A percentile compares a stretch with the other conserved stretches of the same genome.
Evolutionary conservation across 2,888 invertebrate species (phyloP).

Genomic region (Drosophila picticornis): DNA sequence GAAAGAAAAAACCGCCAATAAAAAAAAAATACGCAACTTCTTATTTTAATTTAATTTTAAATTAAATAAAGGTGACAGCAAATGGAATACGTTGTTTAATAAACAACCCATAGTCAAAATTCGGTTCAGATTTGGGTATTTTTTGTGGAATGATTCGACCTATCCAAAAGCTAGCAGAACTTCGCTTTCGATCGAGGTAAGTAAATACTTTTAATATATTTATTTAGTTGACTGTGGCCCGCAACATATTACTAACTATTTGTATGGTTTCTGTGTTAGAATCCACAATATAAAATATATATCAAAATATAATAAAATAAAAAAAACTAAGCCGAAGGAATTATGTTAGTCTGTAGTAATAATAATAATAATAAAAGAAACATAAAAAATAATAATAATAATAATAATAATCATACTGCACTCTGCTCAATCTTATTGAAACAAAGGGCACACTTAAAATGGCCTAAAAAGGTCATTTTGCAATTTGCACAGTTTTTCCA

Average conservation of each 20-base stretch:
- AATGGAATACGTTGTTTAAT: not conserved
- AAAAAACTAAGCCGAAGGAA: not conserved
- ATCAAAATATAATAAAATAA: no score
- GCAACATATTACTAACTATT: not conserved
- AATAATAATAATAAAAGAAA: not conserved
- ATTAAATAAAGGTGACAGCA: not conserved
- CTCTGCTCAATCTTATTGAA: not conserved
- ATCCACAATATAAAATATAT: not conserved
- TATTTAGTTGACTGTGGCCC: not conserved
- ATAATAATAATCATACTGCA: not conserved
- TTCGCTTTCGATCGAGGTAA: not conserved
- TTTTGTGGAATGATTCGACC: not conserved
- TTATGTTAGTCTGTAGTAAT: not conserved
- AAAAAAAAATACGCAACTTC: not conserved
- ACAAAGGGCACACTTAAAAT: not conserved
- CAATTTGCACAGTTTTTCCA: slow-evolving; percentile 33
- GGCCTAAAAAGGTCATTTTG: slow-evolving; percentile 14
- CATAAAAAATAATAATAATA: fast-evolving
- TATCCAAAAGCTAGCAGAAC: not conserved
- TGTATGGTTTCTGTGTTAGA: not conserved
- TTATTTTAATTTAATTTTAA: not conserved
- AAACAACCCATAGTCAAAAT: not conserved
- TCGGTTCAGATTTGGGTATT: not conserved
- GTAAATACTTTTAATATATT: not conserved
- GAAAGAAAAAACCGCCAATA: not conserved